phyloP scores from a whole-genome alignment of 2,113 vertebrate genomes.

The Melozone crissalis region DNA sequence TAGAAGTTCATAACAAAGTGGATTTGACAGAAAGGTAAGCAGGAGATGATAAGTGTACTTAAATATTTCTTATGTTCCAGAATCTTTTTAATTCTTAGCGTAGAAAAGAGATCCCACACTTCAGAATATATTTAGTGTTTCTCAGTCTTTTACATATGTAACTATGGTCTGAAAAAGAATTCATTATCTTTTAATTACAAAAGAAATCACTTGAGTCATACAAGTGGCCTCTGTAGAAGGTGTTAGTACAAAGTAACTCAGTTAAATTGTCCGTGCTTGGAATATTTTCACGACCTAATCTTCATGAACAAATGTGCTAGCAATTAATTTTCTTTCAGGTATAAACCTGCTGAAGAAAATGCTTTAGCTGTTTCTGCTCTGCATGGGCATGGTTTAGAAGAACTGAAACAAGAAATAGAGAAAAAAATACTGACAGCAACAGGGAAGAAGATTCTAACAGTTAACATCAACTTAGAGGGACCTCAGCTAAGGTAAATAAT shows the following conservation, averaged over 20 bases:
- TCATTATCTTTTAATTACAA: background rate
- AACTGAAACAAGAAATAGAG: constrained; percentile 79
- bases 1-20: constrained; percentile 95
- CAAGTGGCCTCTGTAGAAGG: background rate
- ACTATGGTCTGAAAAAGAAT: background rate
- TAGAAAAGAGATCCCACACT: background rate
- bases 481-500: constrained; percentile 83
- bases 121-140: background rate
- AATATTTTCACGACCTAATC: background rate
- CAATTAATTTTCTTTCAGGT: constrained; percentile 66
- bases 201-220: background rate
- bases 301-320: background rate
- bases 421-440: constrained; percentile 77
- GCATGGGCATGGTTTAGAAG: constrained; percentile 76
- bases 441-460: constrained; percentile 76
- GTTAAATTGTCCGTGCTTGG: background rate
- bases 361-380: constrained; percentile 83
- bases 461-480: constrained; percentile 80
- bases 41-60: background rate
- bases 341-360: constrained; percentile 59
- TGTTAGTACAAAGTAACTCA: background rate
- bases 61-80: background rate
- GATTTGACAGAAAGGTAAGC: constrained; percentile 87
- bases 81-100: background rate
- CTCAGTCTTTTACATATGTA: background rate